Conservation (phyloP, 2,113 vertebrate genomes). For the Vulpes ferrilata region DNA sequence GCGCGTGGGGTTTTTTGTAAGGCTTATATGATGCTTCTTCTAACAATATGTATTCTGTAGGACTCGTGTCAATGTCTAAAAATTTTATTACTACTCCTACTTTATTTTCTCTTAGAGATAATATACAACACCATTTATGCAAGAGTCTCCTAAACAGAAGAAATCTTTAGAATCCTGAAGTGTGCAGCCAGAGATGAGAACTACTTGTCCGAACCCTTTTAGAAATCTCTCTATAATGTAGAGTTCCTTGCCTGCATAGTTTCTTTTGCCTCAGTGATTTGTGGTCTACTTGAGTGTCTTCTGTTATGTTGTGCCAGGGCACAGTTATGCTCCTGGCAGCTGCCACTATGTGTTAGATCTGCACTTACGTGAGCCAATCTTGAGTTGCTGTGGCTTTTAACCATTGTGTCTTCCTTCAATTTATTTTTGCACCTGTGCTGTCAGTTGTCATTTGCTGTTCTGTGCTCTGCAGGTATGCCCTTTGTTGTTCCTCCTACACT, state of each 20-base stretch:
- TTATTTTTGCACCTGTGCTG: background rate
- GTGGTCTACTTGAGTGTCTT: background rate
- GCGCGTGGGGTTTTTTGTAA: background rate
- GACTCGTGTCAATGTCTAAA: background rate
- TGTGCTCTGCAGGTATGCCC: background rate
- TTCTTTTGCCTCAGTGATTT: background rate
- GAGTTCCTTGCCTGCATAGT: background rate
- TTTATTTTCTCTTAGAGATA: background rate
- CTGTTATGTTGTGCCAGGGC: background rate
- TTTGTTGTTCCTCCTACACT: background rate
- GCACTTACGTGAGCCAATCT: background rate
- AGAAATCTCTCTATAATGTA: background rate
- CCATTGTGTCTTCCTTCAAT: background rate
- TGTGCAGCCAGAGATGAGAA: background rate
- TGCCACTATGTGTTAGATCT: background rate
- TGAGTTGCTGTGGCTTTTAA: background rate
- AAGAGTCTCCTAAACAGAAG: background rate
- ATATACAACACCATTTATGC: background rate
- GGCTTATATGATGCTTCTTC: background rate
- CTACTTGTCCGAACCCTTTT: background rate
- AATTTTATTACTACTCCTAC: background rate
- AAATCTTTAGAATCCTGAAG: background rate
- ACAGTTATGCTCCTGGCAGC: background rate
- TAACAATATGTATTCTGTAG: background rate
- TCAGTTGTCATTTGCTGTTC: background rate